Evolutionary conservation across 2,797 vertebrate genomes (phyloP).

Genomic region (Oreortyx pictus): DNA sequence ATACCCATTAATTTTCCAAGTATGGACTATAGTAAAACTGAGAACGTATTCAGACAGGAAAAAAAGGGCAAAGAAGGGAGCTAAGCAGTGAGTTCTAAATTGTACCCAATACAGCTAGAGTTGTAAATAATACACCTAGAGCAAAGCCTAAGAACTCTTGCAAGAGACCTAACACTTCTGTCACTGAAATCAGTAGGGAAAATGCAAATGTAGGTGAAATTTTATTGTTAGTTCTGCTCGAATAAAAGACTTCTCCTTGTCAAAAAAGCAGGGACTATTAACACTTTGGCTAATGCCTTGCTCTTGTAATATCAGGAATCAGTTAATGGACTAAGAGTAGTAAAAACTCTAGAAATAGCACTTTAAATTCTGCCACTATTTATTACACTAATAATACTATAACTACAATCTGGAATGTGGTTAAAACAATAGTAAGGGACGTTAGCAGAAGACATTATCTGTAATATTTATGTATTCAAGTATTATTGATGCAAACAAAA

Average conservation of each 20-base stretch:
- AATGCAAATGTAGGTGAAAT: not conserved
- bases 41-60: not conserved
- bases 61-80: not conserved
- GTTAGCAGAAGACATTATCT: not conserved
- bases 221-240: not conserved
- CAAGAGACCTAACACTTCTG: not conserved
- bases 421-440: not conserved
- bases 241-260: not conserved
- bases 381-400: not conserved
- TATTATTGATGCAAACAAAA: not conserved
- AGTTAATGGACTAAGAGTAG: not conserved
- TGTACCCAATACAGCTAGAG: rapidly evolving
- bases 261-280: not conserved
- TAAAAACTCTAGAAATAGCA: slow-evolving; percentile 23
- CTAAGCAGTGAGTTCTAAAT: not conserved
- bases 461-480: not conserved
- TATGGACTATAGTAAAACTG: not conserved
- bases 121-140: not conserved
- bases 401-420: not conserved
- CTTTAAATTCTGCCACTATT: not conserved
- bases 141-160: not conserved
- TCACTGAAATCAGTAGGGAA: not conserved
- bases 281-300: not conserved
- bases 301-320: not conserved
- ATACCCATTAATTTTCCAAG: not conserved